Evolutionary conservation across 35 echinoderm and acorn worm genomes (phyloP), one percentile per base, ranked within the genome.

Genomic region (Acanthaster planci): DNA sequence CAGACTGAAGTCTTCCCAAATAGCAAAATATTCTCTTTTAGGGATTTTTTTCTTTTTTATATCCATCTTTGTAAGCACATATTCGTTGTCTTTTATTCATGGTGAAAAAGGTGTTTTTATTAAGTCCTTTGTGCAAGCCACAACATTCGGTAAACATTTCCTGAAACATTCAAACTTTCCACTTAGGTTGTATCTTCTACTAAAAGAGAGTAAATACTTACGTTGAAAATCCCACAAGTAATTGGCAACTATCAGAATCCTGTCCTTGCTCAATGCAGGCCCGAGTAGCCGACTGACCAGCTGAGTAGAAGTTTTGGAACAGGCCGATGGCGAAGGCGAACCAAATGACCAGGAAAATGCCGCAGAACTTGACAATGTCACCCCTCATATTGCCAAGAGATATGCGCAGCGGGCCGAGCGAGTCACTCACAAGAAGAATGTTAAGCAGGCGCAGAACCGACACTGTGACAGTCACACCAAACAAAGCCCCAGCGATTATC

Each of bases 311-410:
- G 47, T 89, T 83, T 52, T 68, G 57, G 55, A 32, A 82, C 57
- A 89, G 40, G 18, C 87, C 87, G 80, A 39, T 82, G 3, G 79
- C 52, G 19, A 89, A 89, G 8, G 87, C 87, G 31, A 89, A 2
- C 40, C 82, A 82, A 35, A 89, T 56, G 8, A 38, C 40, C 22
- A 83, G 7, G 40, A 89, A 77, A 26, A 89, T 77, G 16, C 82
- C 79, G 50, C 67, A 72, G 39, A 89, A 89, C 14, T 89, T 81
- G 1, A 67, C 19, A 34, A 80, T 89, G 79, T 89, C 79, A 18
- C 80, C 79, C 9, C 51, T 86, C 84, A 86, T 86, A 38, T 76
- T 68, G 0, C 84, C 72, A 0, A 86, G 84, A 31, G 84, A 86
- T 37, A 86, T 77, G 67, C 76, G 84, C 37, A 86, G 76, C 26